These are phyloP conservation scores for Sterrhoptilus dennistouni DNA, from an alignment of 2,113 vertebrate species.

Conservation along the genomic window DNA sequence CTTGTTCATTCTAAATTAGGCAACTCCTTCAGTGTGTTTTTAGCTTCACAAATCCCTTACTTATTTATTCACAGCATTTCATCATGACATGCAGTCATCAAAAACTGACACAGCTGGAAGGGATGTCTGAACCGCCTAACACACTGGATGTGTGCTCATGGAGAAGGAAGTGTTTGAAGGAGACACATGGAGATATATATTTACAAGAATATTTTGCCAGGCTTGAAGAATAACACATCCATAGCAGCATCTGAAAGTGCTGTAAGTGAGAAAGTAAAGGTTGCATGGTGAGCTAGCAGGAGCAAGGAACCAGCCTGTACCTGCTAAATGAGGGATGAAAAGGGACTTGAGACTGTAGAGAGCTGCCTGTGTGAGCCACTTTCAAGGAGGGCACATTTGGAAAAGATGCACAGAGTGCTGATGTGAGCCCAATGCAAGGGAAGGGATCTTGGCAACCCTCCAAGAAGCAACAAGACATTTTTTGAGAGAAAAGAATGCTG, in stretches of 20 bases:
- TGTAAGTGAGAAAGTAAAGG: neutral
- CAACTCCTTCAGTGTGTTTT: neutral
- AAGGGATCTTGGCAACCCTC: neutral
- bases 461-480: neutral
- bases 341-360: neutral
- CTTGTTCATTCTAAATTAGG: conserved; percentile 19
- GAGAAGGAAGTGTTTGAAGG: neutral
- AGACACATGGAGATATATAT: neutral
- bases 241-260: neutral
- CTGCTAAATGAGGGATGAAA: neutral
- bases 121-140: neutral
- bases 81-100: neutral
- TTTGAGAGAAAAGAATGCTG: neutral
- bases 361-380: neutral
- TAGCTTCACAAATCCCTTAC: neutral
- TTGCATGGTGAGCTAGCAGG: neutral
- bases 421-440: neutral
- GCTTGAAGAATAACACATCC: neutral
- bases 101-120: neutral
- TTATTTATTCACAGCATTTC: neutral
- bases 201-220: neutral
- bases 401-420: neutral
- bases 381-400: neutral
- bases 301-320: neutral
- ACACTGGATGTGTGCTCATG: neutral